Conservation (phyloP, 2,797 vertebrate species). For the Acipenser oxyrinchus region DNA sequence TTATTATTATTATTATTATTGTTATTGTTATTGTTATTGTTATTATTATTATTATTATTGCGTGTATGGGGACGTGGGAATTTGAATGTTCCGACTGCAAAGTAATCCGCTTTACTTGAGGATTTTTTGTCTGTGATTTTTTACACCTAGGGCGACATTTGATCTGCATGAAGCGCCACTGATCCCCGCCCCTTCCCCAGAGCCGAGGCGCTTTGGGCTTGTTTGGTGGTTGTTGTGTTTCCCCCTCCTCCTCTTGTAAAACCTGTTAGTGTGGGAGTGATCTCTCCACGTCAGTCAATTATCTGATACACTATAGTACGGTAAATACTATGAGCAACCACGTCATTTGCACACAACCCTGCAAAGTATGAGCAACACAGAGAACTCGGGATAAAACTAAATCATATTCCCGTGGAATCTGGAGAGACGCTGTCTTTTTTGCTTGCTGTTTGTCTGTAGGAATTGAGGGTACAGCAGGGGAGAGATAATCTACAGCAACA, state of each 20-base stretch:
- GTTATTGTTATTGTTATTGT: too few relatives aligned
- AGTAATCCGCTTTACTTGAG: not conserved
- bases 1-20: too few relatives aligned
- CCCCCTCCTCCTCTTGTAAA: slow-evolving; percentile 22
- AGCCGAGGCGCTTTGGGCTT: slow-evolving; percentile 4
- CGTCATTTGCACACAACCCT: slow-evolving; percentile 4
- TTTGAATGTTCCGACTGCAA: too few relatives aligned
- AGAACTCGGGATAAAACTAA: not conserved
- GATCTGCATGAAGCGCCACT: slow-evolving; percentile 7
- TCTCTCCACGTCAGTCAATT: slow-evolving; percentile 56
- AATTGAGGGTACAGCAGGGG: slow-evolving; percentile 40
- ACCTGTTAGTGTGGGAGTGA: slow-evolving; percentile 60
- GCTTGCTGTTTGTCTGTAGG: slow-evolving; percentile 41
- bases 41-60: too few relatives aligned
- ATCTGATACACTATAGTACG: slow-evolving; percentile 31
- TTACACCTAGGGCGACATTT: slow-evolving; percentile 4
- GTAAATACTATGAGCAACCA: slow-evolving; percentile 17
- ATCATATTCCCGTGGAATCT: slow-evolving; percentile 13
- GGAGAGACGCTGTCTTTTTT: slow-evolving; percentile 25
- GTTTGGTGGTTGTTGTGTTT: not conserved
- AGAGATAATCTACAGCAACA: slow-evolving; percentile 44
- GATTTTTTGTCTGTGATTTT: slow-evolving; percentile 6
- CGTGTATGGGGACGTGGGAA: too few relatives aligned
- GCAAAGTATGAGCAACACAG: not conserved
- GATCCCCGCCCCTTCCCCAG: not conserved